These are phyloP conservation scores for Brachylomia viminalis DNA, from an alignment of 2,888 invertebrate genomes.

Conservation along the genomic window DNA sequence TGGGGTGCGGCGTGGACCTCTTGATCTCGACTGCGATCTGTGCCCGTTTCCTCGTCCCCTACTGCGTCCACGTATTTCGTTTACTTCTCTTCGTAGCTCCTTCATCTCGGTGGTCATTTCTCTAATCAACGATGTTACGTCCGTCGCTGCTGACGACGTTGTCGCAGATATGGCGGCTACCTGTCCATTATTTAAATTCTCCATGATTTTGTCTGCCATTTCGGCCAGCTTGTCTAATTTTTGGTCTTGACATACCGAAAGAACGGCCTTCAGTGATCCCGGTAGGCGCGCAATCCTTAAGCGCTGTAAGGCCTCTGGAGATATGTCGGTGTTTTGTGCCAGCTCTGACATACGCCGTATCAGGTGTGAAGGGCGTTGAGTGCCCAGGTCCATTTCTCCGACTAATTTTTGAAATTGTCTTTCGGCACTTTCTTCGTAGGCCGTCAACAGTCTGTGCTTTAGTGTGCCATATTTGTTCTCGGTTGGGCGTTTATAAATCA, in stretches of 20 bases:
- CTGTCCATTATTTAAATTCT: neutral
- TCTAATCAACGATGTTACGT: neutral
- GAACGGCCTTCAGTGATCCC: neutral
- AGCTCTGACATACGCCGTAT: too few relatives aligned
- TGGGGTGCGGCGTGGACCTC: neutral
- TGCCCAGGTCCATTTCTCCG: too few relatives aligned
- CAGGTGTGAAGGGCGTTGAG: too few relatives aligned
- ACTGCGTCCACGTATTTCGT: neutral
- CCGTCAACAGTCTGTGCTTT: too few relatives aligned
- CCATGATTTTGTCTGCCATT: neutral
- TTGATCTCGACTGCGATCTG: neutral
- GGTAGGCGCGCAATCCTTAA: neutral
- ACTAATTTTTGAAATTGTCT: too few relatives aligned
- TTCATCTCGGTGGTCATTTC: neutral
- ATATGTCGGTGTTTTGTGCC: too few relatives aligned
- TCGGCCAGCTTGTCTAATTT: neutral
- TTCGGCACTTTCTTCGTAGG: too few relatives aligned
- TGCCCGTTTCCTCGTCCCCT: neutral
- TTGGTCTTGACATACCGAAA: neutral
- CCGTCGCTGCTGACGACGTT: neutral
- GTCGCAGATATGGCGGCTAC: neutral
- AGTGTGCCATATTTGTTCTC: too few relatives aligned
- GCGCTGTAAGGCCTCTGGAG: neutral
- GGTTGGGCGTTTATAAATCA: neutral
- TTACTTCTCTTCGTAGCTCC: neutral